Base-by-base conservation (phyloP, 2,113 vertebrate genomes). In the Chelonoidis abingdonii region DNA sequence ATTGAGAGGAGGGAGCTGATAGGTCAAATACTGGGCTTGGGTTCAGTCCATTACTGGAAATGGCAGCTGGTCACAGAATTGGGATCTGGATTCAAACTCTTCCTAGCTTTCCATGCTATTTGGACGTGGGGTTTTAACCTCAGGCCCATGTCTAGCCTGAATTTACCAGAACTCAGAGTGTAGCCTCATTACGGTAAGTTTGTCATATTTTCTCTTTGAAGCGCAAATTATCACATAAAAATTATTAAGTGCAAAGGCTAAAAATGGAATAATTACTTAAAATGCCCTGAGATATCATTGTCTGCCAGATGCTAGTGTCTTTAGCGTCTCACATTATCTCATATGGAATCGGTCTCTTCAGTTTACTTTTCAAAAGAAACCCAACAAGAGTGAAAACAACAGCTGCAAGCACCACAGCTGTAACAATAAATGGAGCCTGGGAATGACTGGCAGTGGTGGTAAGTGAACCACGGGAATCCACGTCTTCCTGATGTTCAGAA, bases 351-450 rank as follows among this genome's bases (percentile, higher is more conserved):
- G 6, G n/a, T 52, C 88, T 89, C 83, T 62, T 89, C 75, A n/a
- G 82, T 3, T 86, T 90, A 38, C 75, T 35, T 56, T 80, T 93
- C 1, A 21, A 53, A 84, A 91, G 82, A 89, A 97, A 94, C 62
- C 78, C 88, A 0, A 53, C 87, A 83, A 94, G 89, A 52, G 88
- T 17, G 13, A 91, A 80, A 44, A 35, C 10, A 0, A 47, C 44
- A 5, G 35, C 38, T 35, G 93, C 89, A 69, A 96, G 78, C 44
- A 91, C 0, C 0, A 86, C 24, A 0, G 79, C 88, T 22, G 78
- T 78, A 81, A 41, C 83, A 49, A 27, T 1, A 1, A 86, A 44
- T 0, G 10, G 29, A 1, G 8, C 3, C 1, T 92, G 62, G 62
- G 72, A 13, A 2, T n/a, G 89, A 1, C 19, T 78, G 47, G 19